phyloP scores from a whole-genome alignment of 2,113 vertebrate genomes.

The Erythrolamprus reginae region DNA sequence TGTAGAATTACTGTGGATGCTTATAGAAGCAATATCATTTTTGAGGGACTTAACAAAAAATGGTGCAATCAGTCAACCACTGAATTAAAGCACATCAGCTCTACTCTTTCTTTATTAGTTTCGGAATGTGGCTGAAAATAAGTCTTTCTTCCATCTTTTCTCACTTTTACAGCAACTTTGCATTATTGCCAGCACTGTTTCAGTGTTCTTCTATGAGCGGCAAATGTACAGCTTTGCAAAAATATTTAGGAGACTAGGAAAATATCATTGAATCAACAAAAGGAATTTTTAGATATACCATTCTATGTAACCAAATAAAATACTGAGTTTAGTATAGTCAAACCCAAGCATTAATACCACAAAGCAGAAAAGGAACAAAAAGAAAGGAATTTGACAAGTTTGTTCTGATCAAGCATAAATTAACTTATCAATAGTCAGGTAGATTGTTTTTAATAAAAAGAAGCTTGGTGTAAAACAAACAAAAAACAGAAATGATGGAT shows the following conservation, averaged over 20 bases:
- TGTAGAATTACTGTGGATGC: fast-evolving
- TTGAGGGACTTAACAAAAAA: neutral
- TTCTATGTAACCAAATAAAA: neutral
- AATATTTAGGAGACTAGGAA: neutral
- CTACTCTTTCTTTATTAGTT: neutral
- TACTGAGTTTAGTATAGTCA: neutral
- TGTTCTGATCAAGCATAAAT: neutral
- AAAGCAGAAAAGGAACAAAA: neutral
- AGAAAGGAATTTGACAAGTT: neutral
- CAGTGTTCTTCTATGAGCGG: neutral
- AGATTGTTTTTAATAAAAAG: neutral
- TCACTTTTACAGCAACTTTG: neutral
- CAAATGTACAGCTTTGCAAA: neutral
- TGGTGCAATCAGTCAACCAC: neutral
- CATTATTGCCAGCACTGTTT: neutral
- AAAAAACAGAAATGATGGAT: neutral
- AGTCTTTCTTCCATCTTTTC: neutral
- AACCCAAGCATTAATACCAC: neutral
- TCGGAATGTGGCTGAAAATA: neutral
- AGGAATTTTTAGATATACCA: neutral
- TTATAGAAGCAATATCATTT: neutral
- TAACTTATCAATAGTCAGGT: neutral
- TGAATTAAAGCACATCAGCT: neutral
- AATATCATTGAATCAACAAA: neutral
- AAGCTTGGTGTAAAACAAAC: neutral